Conservation (phyloP, 2,888 invertebrate species). For the Biston betularia region DNA sequence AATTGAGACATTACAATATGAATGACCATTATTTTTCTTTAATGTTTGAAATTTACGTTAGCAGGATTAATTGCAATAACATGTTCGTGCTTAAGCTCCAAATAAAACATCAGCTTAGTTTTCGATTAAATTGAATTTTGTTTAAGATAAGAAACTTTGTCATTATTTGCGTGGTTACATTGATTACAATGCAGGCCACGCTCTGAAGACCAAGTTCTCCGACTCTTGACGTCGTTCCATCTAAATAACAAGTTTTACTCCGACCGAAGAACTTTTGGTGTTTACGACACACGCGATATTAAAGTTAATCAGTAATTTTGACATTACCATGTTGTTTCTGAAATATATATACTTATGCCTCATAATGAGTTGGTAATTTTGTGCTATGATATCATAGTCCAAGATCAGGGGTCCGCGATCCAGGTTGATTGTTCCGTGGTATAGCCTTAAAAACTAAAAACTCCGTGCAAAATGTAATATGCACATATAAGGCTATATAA, state of each 20-base stretch:
- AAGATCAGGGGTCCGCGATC: no score
- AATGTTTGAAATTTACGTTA: not conserved
- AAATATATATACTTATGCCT: not conserved
- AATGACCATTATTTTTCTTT: not conserved
- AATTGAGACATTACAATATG: constrained; percentile 26
- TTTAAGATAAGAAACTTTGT: constrained; percentile 29
- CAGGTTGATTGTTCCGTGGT: no score
- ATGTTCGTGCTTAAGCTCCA: not conserved
- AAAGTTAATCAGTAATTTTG: constrained; percentile 55
- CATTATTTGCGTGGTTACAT: constrained; percentile 24
- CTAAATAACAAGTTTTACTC: constrained; percentile 51
- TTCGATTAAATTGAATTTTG: constrained; percentile 8
- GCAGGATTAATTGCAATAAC: no score
- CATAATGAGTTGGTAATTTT: constrained; percentile 16
- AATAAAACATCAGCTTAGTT: not conserved
- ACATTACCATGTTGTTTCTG: constrained; percentile 42
- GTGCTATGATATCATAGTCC: not conserved
- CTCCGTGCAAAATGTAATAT: no score
- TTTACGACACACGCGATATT: constrained; percentile 53
- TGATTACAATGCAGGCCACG: constrained; percentile 35
- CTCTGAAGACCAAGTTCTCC: constrained; percentile 41
- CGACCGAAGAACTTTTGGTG: constrained; percentile 55
- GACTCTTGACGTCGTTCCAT: constrained; percentile 39
- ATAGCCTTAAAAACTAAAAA: no score
- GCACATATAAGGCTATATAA: no score